Evolutionary conservation across 1,140 invertebrate genomes (phyloP).

Genomic region (Lepidurus couesii): DNA sequence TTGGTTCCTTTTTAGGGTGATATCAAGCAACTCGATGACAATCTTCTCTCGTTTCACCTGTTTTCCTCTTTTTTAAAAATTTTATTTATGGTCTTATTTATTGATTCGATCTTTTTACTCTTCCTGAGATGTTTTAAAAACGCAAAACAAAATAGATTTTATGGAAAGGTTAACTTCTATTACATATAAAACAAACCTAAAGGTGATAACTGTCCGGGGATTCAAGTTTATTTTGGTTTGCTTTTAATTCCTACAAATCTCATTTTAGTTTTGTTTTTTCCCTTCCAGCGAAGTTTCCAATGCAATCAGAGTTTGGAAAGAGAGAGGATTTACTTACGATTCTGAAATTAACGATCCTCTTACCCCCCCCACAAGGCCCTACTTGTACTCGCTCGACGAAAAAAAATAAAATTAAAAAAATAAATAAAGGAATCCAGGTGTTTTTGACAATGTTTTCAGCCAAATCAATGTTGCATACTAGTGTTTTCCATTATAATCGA

Average conservation of each 20-base stretch:
- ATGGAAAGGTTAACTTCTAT: background rate
- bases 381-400: background rate
- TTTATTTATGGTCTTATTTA: background rate
- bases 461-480: background rate
- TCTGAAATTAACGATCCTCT: background rate
- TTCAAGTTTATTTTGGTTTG: background rate
- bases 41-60: slow-evolving; percentile 1
- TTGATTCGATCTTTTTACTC: background rate
- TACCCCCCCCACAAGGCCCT: background rate
- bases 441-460: background rate
- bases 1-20: background rate
- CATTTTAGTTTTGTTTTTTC: no score
- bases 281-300: no score
- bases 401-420: background rate
- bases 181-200: background rate
- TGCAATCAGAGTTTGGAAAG: no score
- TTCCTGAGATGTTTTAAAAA: no score
- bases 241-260: background rate
- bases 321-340: background rate
- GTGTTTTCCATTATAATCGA: background rate
- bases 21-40: slow-evolving; percentile 14
- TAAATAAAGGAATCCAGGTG: background rate
- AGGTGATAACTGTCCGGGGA: background rate
- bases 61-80: background rate
- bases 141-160: background rate